Conservation (phyloP, 2,113 vertebrate genomes). For the Notarius lentiginosus region DNA sequence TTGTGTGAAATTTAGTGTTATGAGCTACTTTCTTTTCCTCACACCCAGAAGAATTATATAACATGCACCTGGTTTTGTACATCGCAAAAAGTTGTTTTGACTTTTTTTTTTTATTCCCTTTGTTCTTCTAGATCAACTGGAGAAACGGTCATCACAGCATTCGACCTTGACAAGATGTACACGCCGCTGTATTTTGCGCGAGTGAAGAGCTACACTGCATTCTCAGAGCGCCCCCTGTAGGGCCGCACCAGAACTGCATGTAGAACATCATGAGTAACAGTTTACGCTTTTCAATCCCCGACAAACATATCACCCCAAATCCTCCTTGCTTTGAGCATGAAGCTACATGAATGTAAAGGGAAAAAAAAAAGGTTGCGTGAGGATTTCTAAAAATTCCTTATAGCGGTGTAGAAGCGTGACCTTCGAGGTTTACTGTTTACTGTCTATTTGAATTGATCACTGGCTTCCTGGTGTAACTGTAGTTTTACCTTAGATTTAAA, state of each 20-base stretch:
- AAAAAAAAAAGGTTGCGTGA: background rate
- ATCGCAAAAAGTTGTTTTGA: background rate
- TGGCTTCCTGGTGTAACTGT: constrained; percentile 2
- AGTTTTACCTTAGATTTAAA: background rate
- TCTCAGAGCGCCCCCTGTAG: constrained; percentile 91
- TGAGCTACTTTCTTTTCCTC: background rate
- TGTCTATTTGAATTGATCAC: constrained; percentile 15
- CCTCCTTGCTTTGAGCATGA: constrained; percentile 56
- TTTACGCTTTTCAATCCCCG: constrained; percentile 23
- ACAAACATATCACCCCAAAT: constrained; percentile 24
- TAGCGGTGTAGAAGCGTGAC: background rate
- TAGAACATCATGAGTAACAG: constrained; percentile 18
- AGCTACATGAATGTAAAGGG: constrained; percentile 52
- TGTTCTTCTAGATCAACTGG: constrained; percentile 79
- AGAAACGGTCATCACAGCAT: constrained; percentile 89
- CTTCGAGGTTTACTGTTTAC: background rate
- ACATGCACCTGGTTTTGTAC: background rate
- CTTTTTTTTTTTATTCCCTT: background rate
- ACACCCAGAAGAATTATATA: background rate
- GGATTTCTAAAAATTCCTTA: constrained; percentile 4
- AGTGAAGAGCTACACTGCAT: constrained; percentile 95
- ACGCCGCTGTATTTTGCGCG: constrained; percentile 92
- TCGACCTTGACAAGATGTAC: constrained; percentile 97
- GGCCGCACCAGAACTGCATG: constrained; percentile 38
- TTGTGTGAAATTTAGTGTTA: background rate